Evolutionary conservation across 2,113 vertebrate species (phyloP), one percentile per base, ranked within the genome.

Genomic region (Oreochromis aureus): DNA sequence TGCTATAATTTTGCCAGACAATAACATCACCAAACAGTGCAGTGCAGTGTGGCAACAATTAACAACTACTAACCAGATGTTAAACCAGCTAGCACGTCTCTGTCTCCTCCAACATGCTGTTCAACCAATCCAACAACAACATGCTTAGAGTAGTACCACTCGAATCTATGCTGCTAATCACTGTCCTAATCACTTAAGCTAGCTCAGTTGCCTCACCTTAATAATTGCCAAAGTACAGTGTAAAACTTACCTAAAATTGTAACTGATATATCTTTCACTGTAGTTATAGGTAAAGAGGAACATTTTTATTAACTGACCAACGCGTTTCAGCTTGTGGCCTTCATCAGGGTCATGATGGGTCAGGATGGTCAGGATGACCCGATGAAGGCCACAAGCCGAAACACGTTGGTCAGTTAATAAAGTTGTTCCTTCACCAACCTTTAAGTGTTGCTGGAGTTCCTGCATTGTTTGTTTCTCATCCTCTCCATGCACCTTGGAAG

Each of bases 261-360:
- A 58, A 55, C 22, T 10, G 41, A 71, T 19, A 30, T 76, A 48
- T n/a, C 12, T 58, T 13, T 58, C 24, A 55, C 9, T 73, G n/a
- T 30, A 30, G 9, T 48, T 51, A 32, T 51, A 78, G 10, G 32
- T 63, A 2, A 63, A 63, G 18, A 63, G 32, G 59, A 63, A 36
- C 18, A 63, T 7, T 7, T 63, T 36, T n/a, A 63, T 36, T 63
- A n/a, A 63, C 10, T 63, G 59, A 63, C 10, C 30, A 59, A 59
- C 5, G 56, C 2, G 13, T 59, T 59, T 59, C 27, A 32, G 58
- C 15, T 32, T 61, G 0, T 61, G 58, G 58, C 0, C 27, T 61
- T 32, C 1, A 61, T 61, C 27, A 32, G 58, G 58, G 27, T 61
- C 58, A 61, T 18, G 27, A 59, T 59, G 10, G 59, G 59, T n/a